Base-by-base conservation (phyloP, 1,140 invertebrate species). In the Macrocentrus cingulum region DNA sequence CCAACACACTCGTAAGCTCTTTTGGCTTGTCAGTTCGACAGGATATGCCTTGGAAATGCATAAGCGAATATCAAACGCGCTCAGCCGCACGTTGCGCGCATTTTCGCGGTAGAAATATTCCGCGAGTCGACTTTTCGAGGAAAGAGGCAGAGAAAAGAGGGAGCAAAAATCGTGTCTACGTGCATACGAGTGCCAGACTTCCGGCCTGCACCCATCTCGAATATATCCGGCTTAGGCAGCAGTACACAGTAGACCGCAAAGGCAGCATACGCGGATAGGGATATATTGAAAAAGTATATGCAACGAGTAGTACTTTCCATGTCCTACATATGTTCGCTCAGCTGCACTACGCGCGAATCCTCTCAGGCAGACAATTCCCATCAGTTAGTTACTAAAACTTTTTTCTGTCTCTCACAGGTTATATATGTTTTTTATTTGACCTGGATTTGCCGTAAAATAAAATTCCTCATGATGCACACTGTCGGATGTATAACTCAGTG, bases 141-240 rank as follows among this genome's bases (percentile, higher is more conserved):
- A 49, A 32, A 37, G 37, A 51, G 8, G 15, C 3, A n/a, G 36
- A 8, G 36, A 39, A 39, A n/a, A 13, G 11, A 3, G 15, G 36
- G 13, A 39, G 8, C 8, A 13, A 39, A 39, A 39, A 39, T 39
- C 13, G 36, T 13, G 7, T 5, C 36, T 39, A 39, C 13, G 13
- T 39, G 36, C 36, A 39, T 18, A 32, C 25, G 25, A 18, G 25
- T 11, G 46, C 13, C 22, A 34, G 8, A 51, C 49, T 51, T 51
- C 49, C 49, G 25, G 49, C 11, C 49, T 51, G 29, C 61, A 63
- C 62, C 65, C 58, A 65, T 66, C 67, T 67, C 64, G 64, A 63
- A 64, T 69, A 51, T 51, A 69, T 70, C 67, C 66, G 67, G 64
- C 62, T 69, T 69, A 67, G 60, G 61, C 49, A 58, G 46, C 46